Evolutionary conservation across 2,113 vertebrate genomes (phyloP).

Genomic region (Pipa parva): DNA sequence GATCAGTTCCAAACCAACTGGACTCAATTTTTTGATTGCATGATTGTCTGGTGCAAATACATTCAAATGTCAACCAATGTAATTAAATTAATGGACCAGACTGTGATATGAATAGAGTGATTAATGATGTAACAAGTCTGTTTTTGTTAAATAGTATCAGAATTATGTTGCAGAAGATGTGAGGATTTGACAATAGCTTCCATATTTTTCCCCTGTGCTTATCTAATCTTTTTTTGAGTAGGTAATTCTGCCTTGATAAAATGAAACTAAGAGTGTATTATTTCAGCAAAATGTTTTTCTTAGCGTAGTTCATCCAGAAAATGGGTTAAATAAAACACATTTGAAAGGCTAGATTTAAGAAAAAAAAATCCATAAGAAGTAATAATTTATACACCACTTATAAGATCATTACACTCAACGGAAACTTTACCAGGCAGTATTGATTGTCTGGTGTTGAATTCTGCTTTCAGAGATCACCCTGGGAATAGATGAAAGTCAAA

Average conservation of each 20-base stretch:
- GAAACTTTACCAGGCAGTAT: slow-evolving; percentile 32
- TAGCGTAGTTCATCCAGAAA: background rate
- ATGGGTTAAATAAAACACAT: slow-evolving; percentile 11
- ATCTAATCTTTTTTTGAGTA: background rate
- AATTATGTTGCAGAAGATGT: too few species aligned
- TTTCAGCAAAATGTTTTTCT: background rate
- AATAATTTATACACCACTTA: slow-evolving; percentile 37
- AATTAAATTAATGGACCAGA: too few species aligned
- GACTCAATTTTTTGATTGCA: too few species aligned
- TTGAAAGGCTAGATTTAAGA: slow-evolving; percentile 18
- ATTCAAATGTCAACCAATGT: too few species aligned
- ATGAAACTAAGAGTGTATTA: too few species aligned
- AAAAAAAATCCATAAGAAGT: slow-evolving; percentile 32
- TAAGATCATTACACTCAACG: slow-evolving; percentile 25
- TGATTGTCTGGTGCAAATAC: too few species aligned
- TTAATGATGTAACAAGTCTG: background rate
- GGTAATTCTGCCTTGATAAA: background rate
- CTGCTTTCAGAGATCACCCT: slow-evolving; percentile 5
- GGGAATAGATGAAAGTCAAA: slow-evolving; percentile 23
- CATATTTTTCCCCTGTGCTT: background rate
- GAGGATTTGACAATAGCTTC: background rate
- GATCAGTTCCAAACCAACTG: too few species aligned
- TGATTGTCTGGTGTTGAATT: slow-evolving; percentile 19
- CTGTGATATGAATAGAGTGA: too few species aligned
- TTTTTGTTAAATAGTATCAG: background rate